A percentile compares a stretch with the other conserved stretches of the same genome.
phyloP scores from a whole-genome alignment of 2,113 vertebrate species.

The Smithornis capensis region DNA sequence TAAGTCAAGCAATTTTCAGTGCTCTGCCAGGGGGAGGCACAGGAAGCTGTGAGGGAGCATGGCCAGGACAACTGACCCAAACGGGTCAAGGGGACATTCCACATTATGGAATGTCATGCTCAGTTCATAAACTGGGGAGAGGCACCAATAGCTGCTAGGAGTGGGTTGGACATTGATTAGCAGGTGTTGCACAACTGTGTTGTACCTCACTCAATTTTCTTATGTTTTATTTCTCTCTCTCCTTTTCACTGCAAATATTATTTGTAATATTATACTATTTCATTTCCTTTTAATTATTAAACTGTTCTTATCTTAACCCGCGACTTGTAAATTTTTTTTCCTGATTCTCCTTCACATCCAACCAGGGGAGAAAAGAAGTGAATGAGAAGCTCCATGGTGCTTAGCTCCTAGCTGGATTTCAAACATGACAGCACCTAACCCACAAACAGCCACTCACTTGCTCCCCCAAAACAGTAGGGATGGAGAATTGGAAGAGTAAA shows the following conservation, averaged over 20 bases:
- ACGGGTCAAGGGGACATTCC: no score
- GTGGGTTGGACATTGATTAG: fast-evolving
- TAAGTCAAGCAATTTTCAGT: background rate
- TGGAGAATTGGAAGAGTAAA: background rate
- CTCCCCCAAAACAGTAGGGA: background rate
- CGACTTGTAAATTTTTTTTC: background rate
- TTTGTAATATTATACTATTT: background rate
- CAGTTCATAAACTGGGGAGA: background rate
- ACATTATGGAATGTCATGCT: background rate
- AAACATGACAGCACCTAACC: background rate
- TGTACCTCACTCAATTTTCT: background rate
- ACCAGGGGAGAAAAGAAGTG: background rate
- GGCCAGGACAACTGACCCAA: fast-evolving
- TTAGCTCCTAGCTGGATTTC: background rate
- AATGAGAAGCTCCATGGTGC: background rate
- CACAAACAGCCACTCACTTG: fast-evolving
- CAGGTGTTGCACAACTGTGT: no score
- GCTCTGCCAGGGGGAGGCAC: no score
- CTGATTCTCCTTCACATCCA: background rate
- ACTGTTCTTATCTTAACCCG: background rate
- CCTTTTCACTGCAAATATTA: background rate
- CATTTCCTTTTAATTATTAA: background rate
- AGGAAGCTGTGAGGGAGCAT: background rate
- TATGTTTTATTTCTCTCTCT: background rate
- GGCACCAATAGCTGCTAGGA: fast-evolving